phyloP scores from a whole-genome alignment of 2,113 vertebrate species.

The Lophura nycthemera region DNA sequence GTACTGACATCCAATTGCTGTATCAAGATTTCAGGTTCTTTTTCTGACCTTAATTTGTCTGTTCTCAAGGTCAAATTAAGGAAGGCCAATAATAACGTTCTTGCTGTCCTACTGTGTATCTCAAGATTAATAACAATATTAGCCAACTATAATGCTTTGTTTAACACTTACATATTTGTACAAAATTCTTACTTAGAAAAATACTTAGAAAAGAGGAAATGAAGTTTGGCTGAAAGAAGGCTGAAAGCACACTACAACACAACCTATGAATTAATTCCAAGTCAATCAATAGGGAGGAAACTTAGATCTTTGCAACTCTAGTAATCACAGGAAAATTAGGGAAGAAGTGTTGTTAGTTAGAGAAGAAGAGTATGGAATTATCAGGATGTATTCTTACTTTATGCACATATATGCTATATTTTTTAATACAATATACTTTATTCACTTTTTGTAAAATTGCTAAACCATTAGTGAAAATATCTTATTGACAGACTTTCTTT shows the following conservation, averaged over 20 bases:
- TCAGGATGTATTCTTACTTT: rapidly evolving
- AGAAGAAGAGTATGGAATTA: neutral
- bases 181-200: conserved; percentile 1
- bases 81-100: conserved; percentile 7
- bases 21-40: neutral
- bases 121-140: conserved; percentile 6
- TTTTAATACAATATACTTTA: neutral
- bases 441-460: neutral
- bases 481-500: neutral
- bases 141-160: neutral
- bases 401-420: neutral
- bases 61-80: neutral
- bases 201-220: neutral
- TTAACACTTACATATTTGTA: neutral
- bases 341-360: neutral
- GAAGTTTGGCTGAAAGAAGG: neutral
- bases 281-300: neutral
- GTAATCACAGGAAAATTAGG: neutral
- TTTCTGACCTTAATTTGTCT: conserved; percentile 33
- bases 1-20: neutral
- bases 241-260: neutral
- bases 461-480: neutral
- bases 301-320: neutral
- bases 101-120: neutral
- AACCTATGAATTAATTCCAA: neutral